Percentiles rank a stretch among this genome's conserved stretches.
Conservation (phyloP, 1,140 invertebrate genomes). For the Cydia fagiglandana region DNA sequence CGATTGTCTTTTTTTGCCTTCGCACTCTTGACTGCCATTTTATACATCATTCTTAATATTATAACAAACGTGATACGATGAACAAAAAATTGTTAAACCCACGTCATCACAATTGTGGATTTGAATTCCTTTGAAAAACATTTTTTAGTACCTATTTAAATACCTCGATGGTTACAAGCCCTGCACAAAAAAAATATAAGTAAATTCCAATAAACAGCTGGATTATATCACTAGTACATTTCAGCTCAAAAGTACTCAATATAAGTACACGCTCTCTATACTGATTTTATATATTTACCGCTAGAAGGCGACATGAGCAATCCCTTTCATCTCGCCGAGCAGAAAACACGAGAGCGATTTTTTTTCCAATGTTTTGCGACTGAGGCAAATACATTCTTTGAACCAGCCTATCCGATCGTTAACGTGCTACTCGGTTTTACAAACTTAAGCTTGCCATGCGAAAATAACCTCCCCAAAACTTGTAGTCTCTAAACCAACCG, state of each 20-base stretch:
- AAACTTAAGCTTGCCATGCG: slow-evolving; percentile 28
- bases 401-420: slow-evolving; percentile 65
- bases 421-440: slow-evolving; percentile 41
- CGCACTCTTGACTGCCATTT: too few species aligned
- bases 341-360: slow-evolving; percentile 61
- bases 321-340: slow-evolving; percentile 65
- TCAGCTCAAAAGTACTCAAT: neutral
- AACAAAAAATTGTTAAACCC: too few species aligned
- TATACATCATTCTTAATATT: too few species aligned
- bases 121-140: too few species aligned
- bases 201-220: too few species aligned
- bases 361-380: slow-evolving; percentile 57
- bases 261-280: neutral
- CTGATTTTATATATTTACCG: neutral
- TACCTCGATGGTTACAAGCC: too few species aligned
- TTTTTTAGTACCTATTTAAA: too few species aligned
- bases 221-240: neutral
- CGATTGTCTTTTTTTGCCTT: too few species aligned
- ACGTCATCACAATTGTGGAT: too few species aligned
- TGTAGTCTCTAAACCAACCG: neutral
- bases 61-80: too few species aligned
- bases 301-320: slow-evolving; percentile 31
- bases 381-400: slow-evolving; percentile 55
- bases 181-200: too few species aligned
- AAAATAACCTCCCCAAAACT: neutral